Evolutionary conservation across 2,888 invertebrate species (phyloP), one percentile per base, ranked within the genome.

Genomic region (Psococerastis gibbosa): DNA sequence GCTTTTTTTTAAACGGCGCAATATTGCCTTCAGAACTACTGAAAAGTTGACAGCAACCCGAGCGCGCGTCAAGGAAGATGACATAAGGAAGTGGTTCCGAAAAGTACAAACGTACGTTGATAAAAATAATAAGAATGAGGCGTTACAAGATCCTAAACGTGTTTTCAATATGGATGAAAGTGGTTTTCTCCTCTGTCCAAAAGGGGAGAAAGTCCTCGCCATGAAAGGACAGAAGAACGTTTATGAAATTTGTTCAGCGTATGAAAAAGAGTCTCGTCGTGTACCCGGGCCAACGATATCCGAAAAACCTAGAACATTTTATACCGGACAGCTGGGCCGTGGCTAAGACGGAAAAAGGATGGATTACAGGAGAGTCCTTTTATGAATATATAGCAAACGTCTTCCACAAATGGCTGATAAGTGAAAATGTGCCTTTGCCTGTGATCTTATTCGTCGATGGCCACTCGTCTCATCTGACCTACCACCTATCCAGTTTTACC

Each of bases 361-460:
- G 44, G 44, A 44, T 44, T 8, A 44, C 44, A 13, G 44, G 44
- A 3, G 44, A 44, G 42, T 20, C 38, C 8, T 44, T 44, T 43
- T 44, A 44, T 44, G 43, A 44, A 44, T 44, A 22, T 42, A 43
- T 44, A 4, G 41, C 44, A 3, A 44, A 43, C 41, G 17, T 22
- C 13, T 44, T 44, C 35, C 13, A 44, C n/a, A 15, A 15, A 20
- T 44, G 44, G 44, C 11, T 44, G 23, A 11, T 20, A 23, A 42
- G 22, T 22, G 42, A 43, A 13, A 17, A 44, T 35, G 16, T 44
- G 8, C 4, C 15, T 31, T 11, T 46, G 8, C 41, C 41, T 11
- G 33, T 31, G 17, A 9, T 41, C 16, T 42, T 47, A 3, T 62
- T 58, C 45, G 47, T 64, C 23, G 62, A 63, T 51, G 58, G 58